phyloP scores from a whole-genome alignment of 2,888 invertebrate genomes.

The Cheilosia vernalis region DNA sequence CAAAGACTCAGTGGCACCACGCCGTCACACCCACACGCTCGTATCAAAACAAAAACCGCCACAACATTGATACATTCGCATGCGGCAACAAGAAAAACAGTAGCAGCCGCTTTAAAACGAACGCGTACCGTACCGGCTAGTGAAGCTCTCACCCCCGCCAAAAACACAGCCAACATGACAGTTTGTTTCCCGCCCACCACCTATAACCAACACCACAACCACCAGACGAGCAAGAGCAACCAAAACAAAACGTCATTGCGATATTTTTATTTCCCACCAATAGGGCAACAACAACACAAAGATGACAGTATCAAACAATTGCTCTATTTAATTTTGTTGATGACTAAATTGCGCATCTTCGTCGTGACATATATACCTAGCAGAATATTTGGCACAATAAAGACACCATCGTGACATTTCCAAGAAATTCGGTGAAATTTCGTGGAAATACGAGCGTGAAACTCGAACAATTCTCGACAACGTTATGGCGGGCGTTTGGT shows the following conservation, averaged over 20 bases:
- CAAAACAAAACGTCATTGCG: conserved; percentile 47
- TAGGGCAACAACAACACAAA: neutral
- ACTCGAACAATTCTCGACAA: conserved; percentile 32
- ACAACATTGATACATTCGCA: neutral
- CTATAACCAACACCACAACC: neutral
- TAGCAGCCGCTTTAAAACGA: conserved; percentile 24
- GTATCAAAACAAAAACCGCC: no score
- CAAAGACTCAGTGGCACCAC: conserved; percentile 60
- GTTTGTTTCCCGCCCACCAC: conserved; percentile 46
- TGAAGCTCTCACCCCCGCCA: conserved; percentile 26
- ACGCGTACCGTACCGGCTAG: conserved; percentile 20
- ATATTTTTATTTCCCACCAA: conserved; percentile 23
- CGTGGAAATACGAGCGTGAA: conserved; percentile 47
- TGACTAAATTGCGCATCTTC: conserved; percentile 62
- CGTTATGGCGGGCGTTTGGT: conserved; percentile 10
- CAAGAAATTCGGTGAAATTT: conserved; percentile 61
- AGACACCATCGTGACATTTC: conserved; percentile 46
- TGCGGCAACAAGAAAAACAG: conserved; percentile 30
- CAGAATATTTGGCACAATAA: conserved; percentile 18
- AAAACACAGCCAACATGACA: conserved; percentile 33
- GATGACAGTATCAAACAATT: conserved; percentile 41
- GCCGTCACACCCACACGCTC: conserved; percentile 50
- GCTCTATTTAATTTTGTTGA: conserved; percentile 51
- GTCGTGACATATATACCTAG: neutral
- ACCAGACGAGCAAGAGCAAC: neutral